Evolutionary conservation across 1,140 invertebrate species (phyloP).

Genomic region (Cecropterus lyciades): DNA sequence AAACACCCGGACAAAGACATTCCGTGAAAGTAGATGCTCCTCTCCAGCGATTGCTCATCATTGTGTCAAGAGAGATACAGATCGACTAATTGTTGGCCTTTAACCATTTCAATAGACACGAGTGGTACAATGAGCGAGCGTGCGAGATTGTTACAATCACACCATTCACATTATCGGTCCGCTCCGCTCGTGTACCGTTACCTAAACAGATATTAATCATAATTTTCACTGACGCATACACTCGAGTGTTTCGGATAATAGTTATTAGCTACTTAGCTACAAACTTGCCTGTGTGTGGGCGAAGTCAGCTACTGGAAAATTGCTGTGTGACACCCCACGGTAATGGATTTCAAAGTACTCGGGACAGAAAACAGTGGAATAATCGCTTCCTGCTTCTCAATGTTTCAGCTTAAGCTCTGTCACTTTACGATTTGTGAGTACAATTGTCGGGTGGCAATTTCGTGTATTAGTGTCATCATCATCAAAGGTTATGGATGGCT

Average conservation of each 20-base stretch:
- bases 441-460: constrained; percentile 38
- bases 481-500: constrained; percentile 31
- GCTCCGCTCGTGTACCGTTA: constrained; percentile 63
- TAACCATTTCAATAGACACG: constrained; percentile 58
- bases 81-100: constrained; percentile 67
- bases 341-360: constrained; percentile 81
- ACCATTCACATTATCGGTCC: constrained; percentile 50
- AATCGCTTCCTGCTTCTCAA: constrained; percentile 73
- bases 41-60: constrained; percentile 43
- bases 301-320: constrained; percentile 76
- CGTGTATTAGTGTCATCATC: constrained; percentile 48
- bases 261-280: constrained; percentile 76
- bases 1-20: constrained; percentile 45
- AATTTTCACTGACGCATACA: constrained; percentile 78
- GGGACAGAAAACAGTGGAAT: constrained; percentile 57
- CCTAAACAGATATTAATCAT: constrained; percentile 83
- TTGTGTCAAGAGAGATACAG: constrained; percentile 38
- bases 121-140: constrained; percentile 17
- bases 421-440: constrained; percentile 45
- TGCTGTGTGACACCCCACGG: constrained; percentile 72
- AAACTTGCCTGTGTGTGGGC: constrained; percentile 69
- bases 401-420: constrained; percentile 49
- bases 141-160: constrained; percentile 9
- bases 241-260: constrained; percentile 76
- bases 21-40: constrained; percentile 48